Evolutionary conservation across 2,797 vertebrate species (phyloP), one percentile per base, ranked within the genome.

Genomic region (Allobates femoralis): DNA sequence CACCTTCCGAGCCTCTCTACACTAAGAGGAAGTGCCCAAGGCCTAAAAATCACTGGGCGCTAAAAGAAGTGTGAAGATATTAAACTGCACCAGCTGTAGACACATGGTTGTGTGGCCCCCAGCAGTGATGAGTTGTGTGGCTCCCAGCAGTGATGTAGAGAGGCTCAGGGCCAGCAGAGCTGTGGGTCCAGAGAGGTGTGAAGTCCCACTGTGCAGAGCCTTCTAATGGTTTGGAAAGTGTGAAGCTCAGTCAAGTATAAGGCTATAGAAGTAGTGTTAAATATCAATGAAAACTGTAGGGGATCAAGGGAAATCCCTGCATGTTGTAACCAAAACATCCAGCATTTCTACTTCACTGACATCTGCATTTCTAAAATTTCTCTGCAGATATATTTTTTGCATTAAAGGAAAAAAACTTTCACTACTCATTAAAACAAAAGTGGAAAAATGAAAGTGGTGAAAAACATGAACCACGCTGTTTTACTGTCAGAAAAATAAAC

Each of bases 31-130:
- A 50, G 15, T 66, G 75, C 58, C 50, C 6, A 58, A n/a, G 21
- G 60, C 60, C 28, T 28, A 16, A 82, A 64, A 23, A 41, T 3
- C 2, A 50, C 3, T n/a, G 23, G 15, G 53, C 21, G 16, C 23
- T 76, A 79, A 71, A 23, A n/a, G 64, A 53, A 28, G 37, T 32
- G 64, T 62, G 51, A 60, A 71, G 41, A 41, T 34, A 10, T 41
- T 83, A 83, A 87, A 79, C 56, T 34, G 6, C 32, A 51, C 86
- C 86, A 87, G 86, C 75, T 87, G 86, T 84, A 73, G 64, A 87
- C 46, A 87, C 86, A 87, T n/a, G 73, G 8, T 51, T 30, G 16
- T 73, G 46, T 46, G 71, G 32, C 50, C 64, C 34, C 62, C 62
- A 77, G 75, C 34, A 18, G 60, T 79, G 50, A 79, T 60, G 34